A percentile compares a stretch with the other conserved stretches of the same genome.
These are phyloP conservation scores for Herpailurus yagouaroundi DNA, from an alignment of 2,113 vertebrate genomes.

Conservation along the genomic window DNA sequence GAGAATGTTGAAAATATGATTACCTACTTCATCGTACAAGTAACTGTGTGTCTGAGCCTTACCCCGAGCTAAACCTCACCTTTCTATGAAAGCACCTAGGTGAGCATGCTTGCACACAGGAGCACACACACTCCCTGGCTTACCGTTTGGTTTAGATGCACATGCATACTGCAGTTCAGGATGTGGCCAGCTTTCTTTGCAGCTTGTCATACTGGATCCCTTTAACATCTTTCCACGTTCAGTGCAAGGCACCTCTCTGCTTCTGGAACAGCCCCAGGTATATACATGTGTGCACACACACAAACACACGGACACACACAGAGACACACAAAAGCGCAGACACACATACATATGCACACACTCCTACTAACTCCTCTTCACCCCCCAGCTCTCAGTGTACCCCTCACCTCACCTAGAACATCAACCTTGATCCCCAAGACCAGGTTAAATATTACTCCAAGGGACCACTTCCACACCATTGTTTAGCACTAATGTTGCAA, in stretches of 20 bases:
- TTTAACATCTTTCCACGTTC: neutral
- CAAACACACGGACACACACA: neutral
- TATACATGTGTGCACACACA: neutral
- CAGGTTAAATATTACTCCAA: neutral
- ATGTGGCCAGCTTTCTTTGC: neutral
- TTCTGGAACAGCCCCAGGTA: neutral
- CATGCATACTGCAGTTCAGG: neutral
- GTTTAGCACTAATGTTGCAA: neutral
- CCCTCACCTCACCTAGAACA: neutral
- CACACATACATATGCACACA: neutral
- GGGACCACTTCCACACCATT: neutral
- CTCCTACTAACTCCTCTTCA: neutral
- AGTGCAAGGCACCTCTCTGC: neutral
- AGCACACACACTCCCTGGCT: neutral
- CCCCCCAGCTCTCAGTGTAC: neutral
- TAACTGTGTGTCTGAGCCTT: neutral
- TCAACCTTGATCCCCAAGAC: neutral
- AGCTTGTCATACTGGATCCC: neutral
- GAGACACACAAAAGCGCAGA: neutral
- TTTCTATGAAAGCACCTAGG: neutral
- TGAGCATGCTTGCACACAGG: accelerated
- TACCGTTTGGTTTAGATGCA: neutral
- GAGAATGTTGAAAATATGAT: neutral
- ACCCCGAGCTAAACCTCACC: neutral
- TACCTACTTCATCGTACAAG: neutral